Evolutionary conservation across 2,888 invertebrate genomes (phyloP).

Genomic region (Leptarthrus brevirostris): DNA sequence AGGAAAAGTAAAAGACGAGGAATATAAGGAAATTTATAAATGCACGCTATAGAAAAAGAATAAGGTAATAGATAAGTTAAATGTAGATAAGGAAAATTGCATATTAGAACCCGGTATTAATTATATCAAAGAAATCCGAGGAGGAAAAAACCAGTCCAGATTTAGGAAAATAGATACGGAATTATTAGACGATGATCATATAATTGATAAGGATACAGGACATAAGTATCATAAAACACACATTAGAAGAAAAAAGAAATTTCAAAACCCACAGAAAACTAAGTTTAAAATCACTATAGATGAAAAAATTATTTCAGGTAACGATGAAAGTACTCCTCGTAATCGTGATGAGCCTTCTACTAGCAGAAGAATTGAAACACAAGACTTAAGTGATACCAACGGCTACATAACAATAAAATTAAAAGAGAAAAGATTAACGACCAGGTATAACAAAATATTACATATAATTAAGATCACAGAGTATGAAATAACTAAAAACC

Average conservation of each 20-base stretch:
- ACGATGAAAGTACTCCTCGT: not conserved
- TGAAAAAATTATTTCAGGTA: not conserved
- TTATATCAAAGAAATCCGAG: not conserved
- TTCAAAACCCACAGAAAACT: not conserved
- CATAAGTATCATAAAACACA: too few relatives aligned
- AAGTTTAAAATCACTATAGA: too few relatives aligned
- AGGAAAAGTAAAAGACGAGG: not conserved
- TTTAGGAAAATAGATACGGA: too few relatives aligned
- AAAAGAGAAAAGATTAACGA: too few relatives aligned
- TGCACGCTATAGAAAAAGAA: not conserved
- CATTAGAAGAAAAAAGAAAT: too few relatives aligned
- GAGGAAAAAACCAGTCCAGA: slow-evolving; percentile 3
- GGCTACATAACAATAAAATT: slow-evolving; percentile 2
- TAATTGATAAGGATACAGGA: not conserved
- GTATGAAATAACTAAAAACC: too few relatives aligned
- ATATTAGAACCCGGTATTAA: not conserved
- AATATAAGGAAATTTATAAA: not conserved
- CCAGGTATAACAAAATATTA: too few relatives aligned
- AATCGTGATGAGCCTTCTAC: not conserved
- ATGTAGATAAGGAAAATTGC: not conserved
- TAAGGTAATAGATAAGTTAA: not conserved
- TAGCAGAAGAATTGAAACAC: not conserved
- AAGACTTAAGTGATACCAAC: not conserved
- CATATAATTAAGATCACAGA: too few relatives aligned
- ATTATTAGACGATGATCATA: not conserved